Evolutionary conservation across 2,888 invertebrate genomes (phyloP).

Genomic region (Globia sparganii): DNA sequence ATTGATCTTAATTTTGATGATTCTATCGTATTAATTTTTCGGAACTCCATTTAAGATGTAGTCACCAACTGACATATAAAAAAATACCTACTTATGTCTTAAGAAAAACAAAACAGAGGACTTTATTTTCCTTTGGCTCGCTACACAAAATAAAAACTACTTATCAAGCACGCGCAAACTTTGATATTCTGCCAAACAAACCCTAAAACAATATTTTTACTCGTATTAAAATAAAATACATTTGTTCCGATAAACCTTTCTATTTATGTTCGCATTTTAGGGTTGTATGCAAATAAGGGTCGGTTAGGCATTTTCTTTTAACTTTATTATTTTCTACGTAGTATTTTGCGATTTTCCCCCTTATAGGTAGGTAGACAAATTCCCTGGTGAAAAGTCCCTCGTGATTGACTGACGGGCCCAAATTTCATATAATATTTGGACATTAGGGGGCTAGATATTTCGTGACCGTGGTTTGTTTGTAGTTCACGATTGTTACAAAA

Average conservation of each 20-base stretch:
- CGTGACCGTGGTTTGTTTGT: conserved; percentile 41
- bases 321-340: conserved; percentile 70
- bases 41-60: not conserved
- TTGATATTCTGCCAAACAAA: conserved; percentile 47
- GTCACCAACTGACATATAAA: not conserved
- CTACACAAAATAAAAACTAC: conserved; percentile 46
- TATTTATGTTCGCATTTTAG: conserved; percentile 68
- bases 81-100: not conserved
- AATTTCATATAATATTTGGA: conserved; percentile 69
- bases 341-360: conserved; percentile 56
- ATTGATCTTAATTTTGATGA: not conserved
- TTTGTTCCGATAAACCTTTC: conserved; percentile 62
- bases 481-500: conserved; percentile 45
- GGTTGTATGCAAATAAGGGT: conserved; percentile 67
- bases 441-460: conserved; percentile 48
- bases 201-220: conserved; percentile 63
- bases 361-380: conserved; percentile 69
- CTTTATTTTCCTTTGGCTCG: conserved; percentile 16
- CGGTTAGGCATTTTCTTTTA: conserved; percentile 66
- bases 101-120: conserved; percentile 11
- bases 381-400: conserved; percentile 72
- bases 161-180: conserved; percentile 26
- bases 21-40: not conserved
- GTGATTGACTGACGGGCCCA: conserved; percentile 71
- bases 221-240: conserved; percentile 65